Evolutionary conservation across 2,888 invertebrate species (phyloP).

Genomic region (Eilema griseolum): DNA sequence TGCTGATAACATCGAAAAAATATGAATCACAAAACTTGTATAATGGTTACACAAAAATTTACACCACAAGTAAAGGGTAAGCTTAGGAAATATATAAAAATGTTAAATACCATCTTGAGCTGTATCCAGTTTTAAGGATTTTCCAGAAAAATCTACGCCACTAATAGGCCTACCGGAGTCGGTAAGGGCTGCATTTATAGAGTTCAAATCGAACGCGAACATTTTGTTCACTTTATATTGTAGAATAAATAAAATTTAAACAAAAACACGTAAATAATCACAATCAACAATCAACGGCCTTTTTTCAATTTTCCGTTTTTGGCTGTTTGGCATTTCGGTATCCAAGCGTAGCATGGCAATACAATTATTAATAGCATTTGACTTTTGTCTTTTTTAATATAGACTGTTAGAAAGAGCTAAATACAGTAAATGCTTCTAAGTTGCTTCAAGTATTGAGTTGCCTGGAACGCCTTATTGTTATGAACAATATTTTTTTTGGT

Average conservation of each 20-base stretch:
- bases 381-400: slow-evolving; percentile 19
- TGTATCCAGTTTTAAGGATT: slow-evolving; percentile 92
- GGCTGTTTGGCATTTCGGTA: slow-evolving; percentile 13
- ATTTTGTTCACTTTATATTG: slow-evolving; percentile 61
- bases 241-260: slow-evolving; percentile 50
- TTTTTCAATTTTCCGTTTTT: slow-evolving; percentile 62
- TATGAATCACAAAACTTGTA: neutral
- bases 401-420: neutral
- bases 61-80: neutral
- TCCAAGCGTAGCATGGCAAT: neutral
- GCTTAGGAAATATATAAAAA: neutral
- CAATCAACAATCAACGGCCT: slow-evolving; percentile 62
- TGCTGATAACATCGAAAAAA: neutral
- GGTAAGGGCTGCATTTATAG: slow-evolving; percentile 82
- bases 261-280: slow-evolving; percentile 51
- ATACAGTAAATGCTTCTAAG: neutral
- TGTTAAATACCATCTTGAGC: slow-evolving; percentile 91
- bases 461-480: neutral
- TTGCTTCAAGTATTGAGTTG: neutral
- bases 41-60: neutral
- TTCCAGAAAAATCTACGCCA: slow-evolving; percentile 94
- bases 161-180: slow-evolving; percentile 74
- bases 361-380: slow-evolving; percentile 9
- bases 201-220: slow-evolving; percentile 85
- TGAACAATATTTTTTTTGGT: neutral